Evolutionary conservation across 2,888 invertebrate genomes (phyloP), one percentile per base, ranked within the genome.

Genomic region (Galerucella nymphaeae): DNA sequence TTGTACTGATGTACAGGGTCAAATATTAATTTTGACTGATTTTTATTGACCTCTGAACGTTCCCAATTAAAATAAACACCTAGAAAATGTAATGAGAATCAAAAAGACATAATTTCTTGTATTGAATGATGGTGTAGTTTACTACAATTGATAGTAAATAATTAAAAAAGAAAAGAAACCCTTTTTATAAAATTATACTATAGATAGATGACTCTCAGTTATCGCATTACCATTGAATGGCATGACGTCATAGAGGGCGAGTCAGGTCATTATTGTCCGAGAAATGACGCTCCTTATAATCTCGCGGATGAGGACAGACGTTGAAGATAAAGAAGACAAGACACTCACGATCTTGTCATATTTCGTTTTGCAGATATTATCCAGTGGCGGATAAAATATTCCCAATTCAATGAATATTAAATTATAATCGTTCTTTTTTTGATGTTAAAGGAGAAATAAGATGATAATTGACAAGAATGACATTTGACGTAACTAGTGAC

Each of bases 211-310:
- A 71, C 67, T 72, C 70, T 66, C 68, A 70, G 83, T 62, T 42
- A 84, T 83, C 84, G 77, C 82, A 85, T 85, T 85, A 83, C 85
- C 85, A 85, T 85, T 85, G 85, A 85, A 85, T 85, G 80, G 77
- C 76, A 79, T 85, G 84, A 85, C 85, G 85, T 85, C 85, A 85
- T 80, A 42, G 82, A 84, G 82, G 85, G 85, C 85, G 85, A 85
- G 85, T 82, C 85, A 80, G 85, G 85, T 85, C 85, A 85, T 84
- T 83, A 85, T 85, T 85, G 85, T 85, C 84, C 85, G 81, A 83
- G 81, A 74, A 76, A 68, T 78, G 80, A 80, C 80, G 79, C 80
- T 79, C 80, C 81, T 81, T 71, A 70, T 71, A 74, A 72, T 65
- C 57, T 71, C 59, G 71, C 66, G 67, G 53, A 66, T 23, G 50